phyloP scores from a whole-genome alignment of 2,888 invertebrate species.

The Mesorhabditis spiculigera region DNA sequence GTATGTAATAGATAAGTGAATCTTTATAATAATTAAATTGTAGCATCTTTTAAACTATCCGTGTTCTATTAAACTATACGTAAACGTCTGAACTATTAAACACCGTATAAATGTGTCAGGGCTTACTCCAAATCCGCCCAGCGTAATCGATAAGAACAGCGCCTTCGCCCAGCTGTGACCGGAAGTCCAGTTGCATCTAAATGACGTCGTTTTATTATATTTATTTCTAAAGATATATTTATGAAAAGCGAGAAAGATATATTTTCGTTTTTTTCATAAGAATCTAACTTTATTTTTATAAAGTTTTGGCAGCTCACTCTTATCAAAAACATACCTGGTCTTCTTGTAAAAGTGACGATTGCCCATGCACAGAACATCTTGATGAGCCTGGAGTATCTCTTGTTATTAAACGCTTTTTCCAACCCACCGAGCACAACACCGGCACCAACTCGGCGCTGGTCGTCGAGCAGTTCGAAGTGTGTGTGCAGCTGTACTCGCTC shows the following conservation, averaged over 20 bases:
- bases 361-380: conserved; percentile 79
- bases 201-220: conserved; percentile 4
- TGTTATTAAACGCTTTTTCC: not conserved
- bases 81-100: too few relatives aligned
- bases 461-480: conserved; percentile 56
- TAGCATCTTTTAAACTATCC: too few relatives aligned
- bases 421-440: conserved; percentile 71
- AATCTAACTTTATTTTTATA: not conserved
- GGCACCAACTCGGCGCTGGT: conserved; percentile 58
- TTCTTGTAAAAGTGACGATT: conserved; percentile 81
- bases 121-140: conserved; percentile 67
- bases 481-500: conserved; percentile 77
- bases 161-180: conserved; percentile 94
- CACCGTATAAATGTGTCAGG: not conserved
- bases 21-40: not conserved
- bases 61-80: too few relatives aligned
- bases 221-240: not conserved
- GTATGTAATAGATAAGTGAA: conserved; percentile 74
- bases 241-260: not conserved
- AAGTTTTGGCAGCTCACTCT: not conserved
- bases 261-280: not conserved
- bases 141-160: conserved; percentile 80
- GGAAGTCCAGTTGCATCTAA: conserved; percentile 86
- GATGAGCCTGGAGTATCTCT: conserved; percentile 69
- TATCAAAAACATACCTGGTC: conserved; percentile 62